These are phyloP conservation scores for Synergus itoensis DNA, from an alignment of 2,888 invertebrate genomes.

Conservation along the genomic window DNA sequence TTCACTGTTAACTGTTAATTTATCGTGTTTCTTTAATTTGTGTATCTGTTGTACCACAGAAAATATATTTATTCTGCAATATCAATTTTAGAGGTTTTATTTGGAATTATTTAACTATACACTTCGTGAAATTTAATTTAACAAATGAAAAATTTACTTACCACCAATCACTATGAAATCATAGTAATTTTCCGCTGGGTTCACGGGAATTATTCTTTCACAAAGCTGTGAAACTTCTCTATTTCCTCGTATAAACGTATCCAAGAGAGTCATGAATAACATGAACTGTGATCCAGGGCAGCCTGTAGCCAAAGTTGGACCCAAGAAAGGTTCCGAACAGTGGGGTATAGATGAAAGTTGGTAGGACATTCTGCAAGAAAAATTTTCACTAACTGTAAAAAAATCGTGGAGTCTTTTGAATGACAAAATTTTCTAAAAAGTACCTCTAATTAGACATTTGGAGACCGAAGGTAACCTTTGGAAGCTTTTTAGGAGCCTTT, in stretches of 20 bases:
- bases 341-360: conserved; percentile 62
- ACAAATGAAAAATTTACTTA: conserved; percentile 62
- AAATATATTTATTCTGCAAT: too few species aligned
- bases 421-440: too few species aligned
- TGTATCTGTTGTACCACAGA: too few species aligned
- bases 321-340: conserved; percentile 80
- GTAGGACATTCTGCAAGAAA: conserved; percentile 67
- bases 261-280: conserved; percentile 83
- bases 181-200: conserved; percentile 79
- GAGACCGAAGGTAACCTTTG: too few species aligned
- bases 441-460: too few species aligned
- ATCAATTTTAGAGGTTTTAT: too few species aligned
- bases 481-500: too few species aligned
- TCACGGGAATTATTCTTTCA: conserved; percentile 79
- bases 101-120: too few species aligned
- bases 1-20: neutral
- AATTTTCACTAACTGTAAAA: neutral
- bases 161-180: conserved; percentile 85
- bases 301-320: conserved; percentile 81
- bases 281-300: conserved; percentile 82
- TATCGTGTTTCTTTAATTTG: neutral
- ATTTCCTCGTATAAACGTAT: conserved; percentile 80
- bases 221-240: conserved; percentile 78
- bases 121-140: neutral
- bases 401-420: too few species aligned